These are phyloP conservation scores for Nothobranchius furzeri DNA, from an alignment of 2,113 vertebrate genomes.

Conservation along the genomic window DNA sequence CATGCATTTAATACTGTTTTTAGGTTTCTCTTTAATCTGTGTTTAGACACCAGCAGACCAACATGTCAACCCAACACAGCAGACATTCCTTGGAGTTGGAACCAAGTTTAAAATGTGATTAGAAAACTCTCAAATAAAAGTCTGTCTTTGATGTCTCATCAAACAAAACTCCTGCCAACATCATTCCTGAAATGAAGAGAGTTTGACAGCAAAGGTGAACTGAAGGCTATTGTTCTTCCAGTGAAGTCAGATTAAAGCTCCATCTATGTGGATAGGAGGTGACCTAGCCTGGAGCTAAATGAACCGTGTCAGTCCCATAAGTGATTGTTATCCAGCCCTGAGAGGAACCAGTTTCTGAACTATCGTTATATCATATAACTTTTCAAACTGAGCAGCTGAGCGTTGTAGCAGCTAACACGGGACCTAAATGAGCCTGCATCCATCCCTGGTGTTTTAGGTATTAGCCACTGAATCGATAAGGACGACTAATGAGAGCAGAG, in stretches of 20 bases:
- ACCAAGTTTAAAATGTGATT: conserved; percentile 21
- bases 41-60: no score
- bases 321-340: conserved; percentile 50
- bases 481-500: conserved; percentile 35
- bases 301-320: conserved; percentile 50
- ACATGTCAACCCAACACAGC: no score
- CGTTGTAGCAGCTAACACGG: conserved; percentile 7
- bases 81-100: not conserved
- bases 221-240: conserved; percentile 30
- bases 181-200: conserved; percentile 24
- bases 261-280: conserved; percentile 43
- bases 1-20: no score
- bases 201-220: conserved; percentile 64
- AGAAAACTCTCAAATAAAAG: conserved; percentile 33
- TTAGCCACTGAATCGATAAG: conserved; percentile 13
- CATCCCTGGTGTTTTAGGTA: conserved; percentile 28
- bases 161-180: conserved; percentile 30
- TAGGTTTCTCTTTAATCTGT: no score
- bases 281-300: conserved; percentile 53
- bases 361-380: conserved; percentile 31
- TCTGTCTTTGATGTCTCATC: conserved; percentile 54
- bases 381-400: conserved; percentile 30
- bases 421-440: conserved; percentile 28
- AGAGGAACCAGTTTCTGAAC: conserved; percentile 39
- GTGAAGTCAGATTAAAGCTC: conserved; percentile 57